Evolutionary conservation across 2,888 invertebrate species (phyloP).

Genomic region (Bombylius discolor): DNA sequence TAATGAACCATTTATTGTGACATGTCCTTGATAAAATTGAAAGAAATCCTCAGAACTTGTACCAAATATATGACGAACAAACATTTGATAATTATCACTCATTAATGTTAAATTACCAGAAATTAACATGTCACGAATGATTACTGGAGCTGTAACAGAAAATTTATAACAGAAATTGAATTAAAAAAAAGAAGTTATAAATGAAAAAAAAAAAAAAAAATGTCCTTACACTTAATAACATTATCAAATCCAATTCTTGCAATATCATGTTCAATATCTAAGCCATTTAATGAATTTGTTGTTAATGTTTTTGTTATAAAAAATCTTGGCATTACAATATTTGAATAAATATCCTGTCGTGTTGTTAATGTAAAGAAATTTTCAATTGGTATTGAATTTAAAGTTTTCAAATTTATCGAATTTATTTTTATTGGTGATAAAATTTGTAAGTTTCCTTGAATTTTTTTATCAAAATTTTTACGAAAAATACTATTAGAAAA

Average conservation of each 20-base stretch:
- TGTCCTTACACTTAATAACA: slow-evolving; percentile 21
- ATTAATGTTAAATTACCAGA: slow-evolving; percentile 20
- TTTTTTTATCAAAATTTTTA: neutral
- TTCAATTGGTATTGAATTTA: neutral
- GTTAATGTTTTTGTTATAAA: slow-evolving; percentile 18
- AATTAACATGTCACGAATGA: slow-evolving; percentile 23
- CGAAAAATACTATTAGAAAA: neutral
- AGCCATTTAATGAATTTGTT: slow-evolving; percentile 22
- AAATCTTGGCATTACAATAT: slow-evolving; percentile 24
- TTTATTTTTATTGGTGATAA: neutral
- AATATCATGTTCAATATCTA: slow-evolving; percentile 27
- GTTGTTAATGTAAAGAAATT: neutral
- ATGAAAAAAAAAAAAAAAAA: neutral
- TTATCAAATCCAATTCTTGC: slow-evolving; percentile 22
- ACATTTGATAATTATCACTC: slow-evolving; percentile 12
- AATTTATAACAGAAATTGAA: no score
- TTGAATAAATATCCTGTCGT: slow-evolving; percentile 22
- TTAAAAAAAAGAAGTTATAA: neutral
- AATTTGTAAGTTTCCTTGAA: neutral
- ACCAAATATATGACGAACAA: slow-evolving; percentile 14
- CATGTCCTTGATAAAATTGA: slow-evolving; percentile 26
- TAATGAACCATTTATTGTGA: slow-evolving; percentile 25
- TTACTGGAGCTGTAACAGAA: slow-evolving; percentile 23
- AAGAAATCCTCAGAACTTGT: slow-evolving; percentile 16
- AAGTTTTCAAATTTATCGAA: neutral